Conservation (phyloP, 2,113 vertebrate genomes). For the Elephas maximus region DNA sequence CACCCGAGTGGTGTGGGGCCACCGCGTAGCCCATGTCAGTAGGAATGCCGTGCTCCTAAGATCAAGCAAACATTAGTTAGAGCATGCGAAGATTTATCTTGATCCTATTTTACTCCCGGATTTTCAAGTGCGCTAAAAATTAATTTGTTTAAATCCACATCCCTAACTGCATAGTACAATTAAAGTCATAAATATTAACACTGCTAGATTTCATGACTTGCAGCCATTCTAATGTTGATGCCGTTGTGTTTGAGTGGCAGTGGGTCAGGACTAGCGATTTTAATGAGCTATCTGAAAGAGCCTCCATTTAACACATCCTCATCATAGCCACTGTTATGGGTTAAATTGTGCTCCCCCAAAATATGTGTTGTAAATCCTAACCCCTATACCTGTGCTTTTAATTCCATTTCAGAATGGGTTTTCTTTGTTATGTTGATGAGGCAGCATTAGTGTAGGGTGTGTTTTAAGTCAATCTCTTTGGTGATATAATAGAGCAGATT, state of each 20-base stretch:
- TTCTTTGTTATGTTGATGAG: neutral
- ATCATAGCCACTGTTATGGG: neutral
- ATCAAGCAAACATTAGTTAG: constrained; percentile 68
- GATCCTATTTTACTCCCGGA: neutral
- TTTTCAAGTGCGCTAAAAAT: constrained; percentile 1
- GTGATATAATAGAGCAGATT: neutral
- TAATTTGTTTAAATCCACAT: neutral
- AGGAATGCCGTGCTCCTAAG: constrained; percentile 96
- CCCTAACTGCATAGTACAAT: neutral
- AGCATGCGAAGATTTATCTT: neutral
- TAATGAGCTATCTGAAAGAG: neutral
- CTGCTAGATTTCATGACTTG: neutral
- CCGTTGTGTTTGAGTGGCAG: neutral
- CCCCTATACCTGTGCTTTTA: neutral
- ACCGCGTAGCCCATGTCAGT: constrained; percentile 97
- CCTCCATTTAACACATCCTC: neutral
- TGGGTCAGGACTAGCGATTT: neutral
- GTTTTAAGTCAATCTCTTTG: neutral
- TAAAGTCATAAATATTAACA: neutral
- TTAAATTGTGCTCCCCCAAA: neutral
- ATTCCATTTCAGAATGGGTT: neutral
- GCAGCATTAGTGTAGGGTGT: neutral
- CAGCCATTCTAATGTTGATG: neutral
- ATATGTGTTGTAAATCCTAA: neutral
- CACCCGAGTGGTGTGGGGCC: constrained; percentile 97